These are phyloP conservation scores for Hylaea fasciaria DNA, from an alignment of 2,888 invertebrate species.

Conservation along the genomic window DNA sequence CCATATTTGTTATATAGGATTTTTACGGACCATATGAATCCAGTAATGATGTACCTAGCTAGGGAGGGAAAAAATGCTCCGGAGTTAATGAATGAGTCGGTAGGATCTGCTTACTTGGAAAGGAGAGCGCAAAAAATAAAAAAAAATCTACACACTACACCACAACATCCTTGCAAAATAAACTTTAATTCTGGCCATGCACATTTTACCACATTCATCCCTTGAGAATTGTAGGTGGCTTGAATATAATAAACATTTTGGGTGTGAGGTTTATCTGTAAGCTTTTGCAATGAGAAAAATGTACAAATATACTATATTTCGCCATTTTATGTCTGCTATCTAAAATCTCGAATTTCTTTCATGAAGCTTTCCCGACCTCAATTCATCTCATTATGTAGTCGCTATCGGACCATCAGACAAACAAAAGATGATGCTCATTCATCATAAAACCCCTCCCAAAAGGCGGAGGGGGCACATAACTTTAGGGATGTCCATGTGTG, in stretches of 20 bases:
- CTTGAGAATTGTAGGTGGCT: not conserved
- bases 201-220: not conserved
- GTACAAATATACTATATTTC: not conserved
- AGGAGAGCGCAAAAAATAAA: constrained; percentile 39
- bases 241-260: not conserved
- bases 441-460: constrained; percentile 36
- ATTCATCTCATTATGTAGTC: constrained; percentile 34
- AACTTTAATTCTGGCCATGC: constrained; percentile 20
- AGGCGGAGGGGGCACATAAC: constrained; percentile 45
- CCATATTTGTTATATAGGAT: constrained; percentile 12
- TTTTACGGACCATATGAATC: constrained; percentile 29
- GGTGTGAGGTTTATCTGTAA: not conserved
- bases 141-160: too few species aligned
- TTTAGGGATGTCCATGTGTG: constrained; percentile 61
- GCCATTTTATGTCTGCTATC: not conserved
- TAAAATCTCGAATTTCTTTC: constrained; percentile 2
- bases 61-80: constrained; percentile 29
- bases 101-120: constrained; percentile 33
- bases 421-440: constrained; percentile 41
- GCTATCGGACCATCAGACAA: constrained; percentile 36
- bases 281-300: too few species aligned
- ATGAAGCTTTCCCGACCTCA: constrained; percentile 13
- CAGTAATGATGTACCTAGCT: constrained; percentile 42
- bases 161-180: constrained; percentile 20
- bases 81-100: constrained; percentile 40